A percentile compares a stretch with the other conserved stretches of the same genome.
phyloP scores from a whole-genome alignment of 92 coral and sea anemone genomes.

The Zoanthus gigantus region DNA sequence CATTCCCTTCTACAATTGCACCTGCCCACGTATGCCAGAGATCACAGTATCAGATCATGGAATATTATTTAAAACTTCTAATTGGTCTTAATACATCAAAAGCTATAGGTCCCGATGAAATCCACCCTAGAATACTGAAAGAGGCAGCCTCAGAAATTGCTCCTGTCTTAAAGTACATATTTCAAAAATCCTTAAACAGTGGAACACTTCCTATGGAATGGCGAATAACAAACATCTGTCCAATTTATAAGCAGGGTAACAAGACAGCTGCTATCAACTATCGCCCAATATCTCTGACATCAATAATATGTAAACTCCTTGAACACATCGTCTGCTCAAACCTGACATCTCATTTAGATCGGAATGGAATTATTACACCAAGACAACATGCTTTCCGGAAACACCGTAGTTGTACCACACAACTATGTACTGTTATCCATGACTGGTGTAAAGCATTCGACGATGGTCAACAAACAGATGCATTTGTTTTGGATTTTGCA shows the following conservation, averaged over 20 bases:
- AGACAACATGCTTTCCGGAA: constrained; percentile 16
- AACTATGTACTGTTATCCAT: constrained; percentile 16
- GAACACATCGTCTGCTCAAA: constrained; percentile 12
- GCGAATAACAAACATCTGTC: not conserved
- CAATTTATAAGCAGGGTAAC: constrained; percentile 43
- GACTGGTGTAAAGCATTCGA: constrained; percentile 17
- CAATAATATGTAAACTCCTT: not conserved
- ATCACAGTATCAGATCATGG: constrained; percentile 30
- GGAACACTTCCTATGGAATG: no score
- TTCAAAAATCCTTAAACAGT: constrained; percentile 27
- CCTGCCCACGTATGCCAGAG: constrained; percentile 13
- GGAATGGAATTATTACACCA: not conserved
- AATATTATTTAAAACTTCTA: constrained; percentile 7
- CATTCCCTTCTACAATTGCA: constrained; percentile 14
- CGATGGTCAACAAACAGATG: not conserved
- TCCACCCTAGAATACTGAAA: no score
- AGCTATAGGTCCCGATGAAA: constrained; percentile 45
- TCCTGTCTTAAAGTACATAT: constrained; percentile 32
- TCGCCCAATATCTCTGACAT: constrained; percentile 4
- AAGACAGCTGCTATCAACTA: constrained; percentile 32
- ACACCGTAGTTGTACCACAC: constrained; percentile 27
- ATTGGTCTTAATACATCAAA: constrained; percentile 28
- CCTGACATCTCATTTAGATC: not conserved
- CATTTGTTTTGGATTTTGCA: constrained; percentile 21
- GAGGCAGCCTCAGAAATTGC: not conserved